Evolutionary conservation across 2,888 invertebrate species (phyloP).

Genomic region (Serripes groenlandicus): DNA sequence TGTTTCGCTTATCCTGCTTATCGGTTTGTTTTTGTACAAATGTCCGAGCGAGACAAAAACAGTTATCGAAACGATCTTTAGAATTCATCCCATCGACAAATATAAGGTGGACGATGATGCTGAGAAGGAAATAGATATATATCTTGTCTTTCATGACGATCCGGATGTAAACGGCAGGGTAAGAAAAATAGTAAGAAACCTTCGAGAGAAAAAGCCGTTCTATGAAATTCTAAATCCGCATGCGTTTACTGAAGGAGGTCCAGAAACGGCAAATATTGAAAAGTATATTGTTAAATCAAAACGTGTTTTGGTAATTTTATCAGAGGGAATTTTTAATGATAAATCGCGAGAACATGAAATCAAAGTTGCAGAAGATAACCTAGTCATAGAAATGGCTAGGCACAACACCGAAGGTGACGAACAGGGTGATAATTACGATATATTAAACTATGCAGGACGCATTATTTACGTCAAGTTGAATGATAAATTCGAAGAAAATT

Average conservation of each 20-base stretch:
- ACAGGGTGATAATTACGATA: constrained; percentile 5
- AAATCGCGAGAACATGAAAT: constrained; percentile 49
- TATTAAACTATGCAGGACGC: constrained; percentile 37
- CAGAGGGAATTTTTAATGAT: constrained; percentile 54
- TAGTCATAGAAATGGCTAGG: constrained; percentile 25
- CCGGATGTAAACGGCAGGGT: constrained; percentile 62
- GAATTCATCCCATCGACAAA: constrained; percentile 58
- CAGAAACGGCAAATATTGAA: constrained; percentile 28
- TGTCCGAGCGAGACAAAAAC: constrained; percentile 72
- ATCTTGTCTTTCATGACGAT: constrained; percentile 58
- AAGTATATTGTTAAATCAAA: constrained; percentile 57
- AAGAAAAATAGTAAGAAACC: constrained; percentile 55
- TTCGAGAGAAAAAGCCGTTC: constrained; percentile 59
- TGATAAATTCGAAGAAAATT: constrained; percentile 12
- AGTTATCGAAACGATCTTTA: constrained; percentile 55
- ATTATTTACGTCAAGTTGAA: constrained; percentile 51
- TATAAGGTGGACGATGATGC: constrained; percentile 50
- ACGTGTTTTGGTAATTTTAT: constrained; percentile 62
- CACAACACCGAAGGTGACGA: background rate
- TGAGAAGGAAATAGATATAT: constrained; percentile 59
- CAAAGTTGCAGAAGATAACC: constrained; percentile 42
- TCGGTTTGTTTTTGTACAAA: constrained; percentile 52
- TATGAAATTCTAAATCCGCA: constrained; percentile 60
- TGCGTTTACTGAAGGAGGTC: constrained; percentile 49
- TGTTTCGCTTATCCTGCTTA: constrained; percentile 2